Conservation (phyloP, 2,888 invertebrate genomes). For the Venusia cambrica region DNA sequence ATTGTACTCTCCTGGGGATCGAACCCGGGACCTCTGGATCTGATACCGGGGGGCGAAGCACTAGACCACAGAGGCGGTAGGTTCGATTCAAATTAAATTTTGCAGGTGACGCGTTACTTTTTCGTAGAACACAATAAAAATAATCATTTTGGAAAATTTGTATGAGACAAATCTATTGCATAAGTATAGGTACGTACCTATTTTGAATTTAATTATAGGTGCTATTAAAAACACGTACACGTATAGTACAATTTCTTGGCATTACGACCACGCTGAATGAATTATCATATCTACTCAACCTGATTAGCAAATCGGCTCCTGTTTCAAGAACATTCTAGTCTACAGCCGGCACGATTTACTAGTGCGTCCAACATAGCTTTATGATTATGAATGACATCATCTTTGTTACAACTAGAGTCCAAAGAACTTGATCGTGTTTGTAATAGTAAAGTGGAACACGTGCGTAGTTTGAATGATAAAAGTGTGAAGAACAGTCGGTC, state of each 20-base stretch:
- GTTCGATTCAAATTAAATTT: no score
- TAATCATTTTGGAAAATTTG: no score
- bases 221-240: slow-evolving; percentile 7
- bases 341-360: slow-evolving; percentile 7
- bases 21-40: no score
- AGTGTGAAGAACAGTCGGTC: slow-evolving; percentile 47
- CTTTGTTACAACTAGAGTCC: slow-evolving; percentile 27
- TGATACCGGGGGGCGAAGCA: no score
- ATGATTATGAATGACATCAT: slow-evolving; percentile 28
- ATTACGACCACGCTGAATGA: slow-evolving; percentile 2
- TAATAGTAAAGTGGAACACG: slow-evolving; percentile 29
- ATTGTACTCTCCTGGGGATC: no score
- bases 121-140: no score
- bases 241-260: slow-evolving; percentile 12
- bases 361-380: slow-evolving; percentile 20
- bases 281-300: slow-evolving; percentile 11
- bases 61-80: no score
- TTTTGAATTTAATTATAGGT: no score
- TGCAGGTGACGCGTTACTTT: no score
- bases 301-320: slow-evolving; percentile 22
- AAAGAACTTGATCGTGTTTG: slow-evolving; percentile 21
- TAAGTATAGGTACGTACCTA: no score
- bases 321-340: slow-evolving; percentile 19
- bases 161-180: no score
- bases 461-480: slow-evolving; percentile 47